A percentile compares a stretch with the other conserved stretches of the same genome.
These are phyloP conservation scores for Carterocephalus palaemon DNA, from an alignment of 2,888 invertebrate genomes.

Conservation along the genomic window DNA sequence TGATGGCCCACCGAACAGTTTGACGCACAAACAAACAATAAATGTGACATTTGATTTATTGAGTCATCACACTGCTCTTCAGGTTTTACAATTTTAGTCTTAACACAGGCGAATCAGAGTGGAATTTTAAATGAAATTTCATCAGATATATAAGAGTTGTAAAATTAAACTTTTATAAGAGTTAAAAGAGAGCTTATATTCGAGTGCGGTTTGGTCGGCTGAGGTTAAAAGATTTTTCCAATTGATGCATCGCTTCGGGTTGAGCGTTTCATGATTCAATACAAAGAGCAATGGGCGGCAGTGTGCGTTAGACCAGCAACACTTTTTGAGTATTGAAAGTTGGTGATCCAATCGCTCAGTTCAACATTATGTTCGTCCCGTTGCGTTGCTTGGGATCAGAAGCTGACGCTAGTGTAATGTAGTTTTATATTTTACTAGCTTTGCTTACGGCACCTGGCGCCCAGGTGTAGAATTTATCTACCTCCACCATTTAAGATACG, in stretches of 20 bases:
- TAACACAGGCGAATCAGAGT: neutral
- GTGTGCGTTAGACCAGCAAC: constrained; percentile 6
- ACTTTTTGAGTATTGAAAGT: too few relatives aligned
- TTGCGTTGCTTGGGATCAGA: too few relatives aligned
- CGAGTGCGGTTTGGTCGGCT: neutral
- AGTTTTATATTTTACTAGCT: too few relatives aligned
- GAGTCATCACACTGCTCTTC: neutral
- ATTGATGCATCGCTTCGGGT: constrained; percentile 22
- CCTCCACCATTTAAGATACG: too few relatives aligned
- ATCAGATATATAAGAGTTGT: constrained; percentile 3
- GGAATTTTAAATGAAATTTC: constrained; percentile 2
- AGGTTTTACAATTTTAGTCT: constrained; percentile 7
- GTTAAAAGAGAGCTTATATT: constrained; percentile 4
- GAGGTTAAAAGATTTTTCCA: constrained; percentile 21
- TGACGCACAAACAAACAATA: constrained; percentile 5
- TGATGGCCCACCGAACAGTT: neutral
- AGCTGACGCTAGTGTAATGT: too few relatives aligned
- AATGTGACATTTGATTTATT: constrained; percentile 8
- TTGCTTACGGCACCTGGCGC: too few relatives aligned
- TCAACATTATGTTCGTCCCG: too few relatives aligned
- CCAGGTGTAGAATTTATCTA: too few relatives aligned
- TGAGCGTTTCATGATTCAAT: constrained; percentile 25
- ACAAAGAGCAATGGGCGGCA: constrained; percentile 14
- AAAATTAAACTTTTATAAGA: neutral
- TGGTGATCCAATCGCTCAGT: too few relatives aligned